Evolutionary conservation across 2,797 vertebrate species (phyloP), one percentile per base, ranked within the genome.

Genomic region (Anguilla pacifica): DNA sequence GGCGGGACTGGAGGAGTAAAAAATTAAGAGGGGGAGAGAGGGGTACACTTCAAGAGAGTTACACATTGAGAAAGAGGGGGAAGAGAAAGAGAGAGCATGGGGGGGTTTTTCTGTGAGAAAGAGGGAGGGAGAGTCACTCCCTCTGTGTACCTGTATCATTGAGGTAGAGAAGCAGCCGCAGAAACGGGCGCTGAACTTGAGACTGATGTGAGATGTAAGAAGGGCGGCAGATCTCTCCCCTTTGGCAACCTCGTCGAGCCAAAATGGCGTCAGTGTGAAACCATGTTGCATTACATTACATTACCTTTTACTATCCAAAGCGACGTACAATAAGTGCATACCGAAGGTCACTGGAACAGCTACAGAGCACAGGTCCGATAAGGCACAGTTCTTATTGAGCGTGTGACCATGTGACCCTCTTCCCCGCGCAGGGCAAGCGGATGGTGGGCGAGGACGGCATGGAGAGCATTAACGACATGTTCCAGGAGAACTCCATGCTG

Each of bases 401-500:
- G 11, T 13, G 13, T 13, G 57, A 13, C 57, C 9, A 2, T 59
- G 57, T 59, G 57, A 59, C 17, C 11, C 57, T 59, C 22, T 64
- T 19, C 61, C 61, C 61, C 6, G 61, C 25, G 19, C 43, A 99
- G 98, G 98, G 98, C 25, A 99, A 99, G 94, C 97, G 97, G 64
- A 94, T 99, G 95, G 96, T 97, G 70, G 97, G 98, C 0, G 97
- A 99, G 89, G 97, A 99, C 7, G 98, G 98, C 0, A 94, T 98
- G 88, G 98, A 99, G 94, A 97, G 98, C 93, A 97, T 99, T 92
- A 99, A 98, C 89, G 98, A 99, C 94, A 99, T 99, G 98, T 98
- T 97, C 93, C 98, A 99, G 25, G 98, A 99, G 94, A 99, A 98
- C 90, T 95, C 97, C 0, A 99, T 99, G 98, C 96, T 99, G 83